Base-by-base conservation (phyloP, 2,797 vertebrate genomes). In the Cyprinodon diabolis region DNA sequence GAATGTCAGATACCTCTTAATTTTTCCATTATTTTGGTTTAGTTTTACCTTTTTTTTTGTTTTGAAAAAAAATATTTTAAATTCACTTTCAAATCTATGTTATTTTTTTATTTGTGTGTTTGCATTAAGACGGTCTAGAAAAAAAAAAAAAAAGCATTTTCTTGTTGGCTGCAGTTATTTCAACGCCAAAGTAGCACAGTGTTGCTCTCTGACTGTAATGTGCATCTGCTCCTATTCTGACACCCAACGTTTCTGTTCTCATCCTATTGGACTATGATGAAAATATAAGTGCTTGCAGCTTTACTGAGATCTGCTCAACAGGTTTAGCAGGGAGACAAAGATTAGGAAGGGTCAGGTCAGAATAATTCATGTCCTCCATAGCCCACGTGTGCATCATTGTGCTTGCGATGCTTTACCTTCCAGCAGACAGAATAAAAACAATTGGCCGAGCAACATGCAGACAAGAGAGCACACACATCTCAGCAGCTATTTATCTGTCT, bases 401-500 rank as follows among this genome's bases (percentile, higher is more conserved):
- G 17, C 55, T 62, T 6, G 3, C 23, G 0, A 2, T 65, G 65
- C 21, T 0, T 3, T 70, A 56, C 68, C 71, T 76, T 54, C 11
- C 6, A 13, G 57, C 49, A 49, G 66, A 87, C 73, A 72, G 45
- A 62, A 68, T 15, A 10, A 1, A 25, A 23, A 71, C 55, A 48
- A 11, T 9, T 77, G 57, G 37, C 1, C 0, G 69, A 66, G 11
- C 62, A 40, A 72, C 25, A 23, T 48, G 43, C 25, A 72, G 63
- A 56, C 48, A 6, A 40, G 35, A 52, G 56, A 62, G 51, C 21
- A 25, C 52, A 37, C 30, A 14, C 63, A 52, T 58, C 56, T 56
- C 65, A 72, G 45, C 75, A 68, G 52, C 45, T 70, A 67, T 83
- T 72, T 15, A 70, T 84, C 76, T 71, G 21, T 84, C 15, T 48